These are phyloP conservation scores for Melanostoma scalare DNA, from an alignment of 2,888 invertebrate species.

Conservation along the genomic window DNA sequence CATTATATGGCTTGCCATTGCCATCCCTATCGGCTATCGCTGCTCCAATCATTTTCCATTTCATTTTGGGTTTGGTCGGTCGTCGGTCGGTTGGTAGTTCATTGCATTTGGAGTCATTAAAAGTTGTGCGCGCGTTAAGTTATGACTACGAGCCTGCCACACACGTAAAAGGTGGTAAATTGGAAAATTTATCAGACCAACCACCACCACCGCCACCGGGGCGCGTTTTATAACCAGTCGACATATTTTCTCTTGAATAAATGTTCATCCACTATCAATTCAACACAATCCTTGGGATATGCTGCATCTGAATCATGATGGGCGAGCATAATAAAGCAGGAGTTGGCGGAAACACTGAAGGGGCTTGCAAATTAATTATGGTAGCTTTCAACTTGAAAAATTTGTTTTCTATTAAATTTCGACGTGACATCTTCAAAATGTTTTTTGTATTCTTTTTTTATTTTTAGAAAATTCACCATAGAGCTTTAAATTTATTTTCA, in stretches of 20 bases:
- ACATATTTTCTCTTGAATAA: conserved; percentile 25
- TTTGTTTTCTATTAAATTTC: too few relatives aligned
- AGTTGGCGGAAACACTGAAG: too few relatives aligned
- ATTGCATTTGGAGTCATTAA: conserved; percentile 45
- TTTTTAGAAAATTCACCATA: too few relatives aligned
- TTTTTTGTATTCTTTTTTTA: too few relatives aligned
- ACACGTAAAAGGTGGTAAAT: conserved; percentile 18
- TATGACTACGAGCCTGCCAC: conserved; percentile 22
- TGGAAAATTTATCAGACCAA: conserved; percentile 26
- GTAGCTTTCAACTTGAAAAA: too few relatives aligned
- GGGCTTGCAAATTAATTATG: too few relatives aligned
- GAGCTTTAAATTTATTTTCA: too few relatives aligned
- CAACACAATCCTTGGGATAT: too few relatives aligned
- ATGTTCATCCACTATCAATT: conserved; percentile 43
- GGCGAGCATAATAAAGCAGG: too few relatives aligned
- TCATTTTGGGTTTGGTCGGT: conserved; percentile 46
- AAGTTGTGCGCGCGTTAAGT: conserved; percentile 25
- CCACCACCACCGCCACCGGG: background rate
- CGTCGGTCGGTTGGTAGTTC: conserved; percentile 23
- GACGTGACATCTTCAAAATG: too few relatives aligned
- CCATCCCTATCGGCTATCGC: conserved; percentile 36
- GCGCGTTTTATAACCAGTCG: conserved; percentile 15
- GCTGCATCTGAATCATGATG: too few relatives aligned
- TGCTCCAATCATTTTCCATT: conserved; percentile 36
- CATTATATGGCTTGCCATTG: conserved; percentile 20